Conservation (phyloP, 2,888 invertebrate genomes). For the Andrena trimmerana region DNA sequence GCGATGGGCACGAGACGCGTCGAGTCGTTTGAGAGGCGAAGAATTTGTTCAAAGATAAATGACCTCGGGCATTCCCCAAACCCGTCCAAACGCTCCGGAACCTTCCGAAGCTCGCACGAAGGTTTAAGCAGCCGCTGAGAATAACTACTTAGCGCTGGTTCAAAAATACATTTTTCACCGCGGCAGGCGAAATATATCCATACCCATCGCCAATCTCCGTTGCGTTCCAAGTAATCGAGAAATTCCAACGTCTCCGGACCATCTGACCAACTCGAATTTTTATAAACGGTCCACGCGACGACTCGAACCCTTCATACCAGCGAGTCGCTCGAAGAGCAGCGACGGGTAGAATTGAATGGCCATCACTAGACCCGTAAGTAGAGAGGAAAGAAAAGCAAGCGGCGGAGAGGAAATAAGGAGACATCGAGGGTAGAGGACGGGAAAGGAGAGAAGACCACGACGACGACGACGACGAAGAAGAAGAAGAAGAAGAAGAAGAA, state of each 20-base stretch:
- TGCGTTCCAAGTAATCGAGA: not conserved
- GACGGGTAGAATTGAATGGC: conserved; percentile 48
- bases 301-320: conserved; percentile 38
- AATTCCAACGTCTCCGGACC: not conserved
- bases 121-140: not conserved
- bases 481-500: conserved; percentile 50
- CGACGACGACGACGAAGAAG: conserved; percentile 5
- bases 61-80: not conserved
- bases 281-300: conserved; percentile 27
- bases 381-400: conserved; percentile 50
- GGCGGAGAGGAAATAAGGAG: conserved; percentile 46
- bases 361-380: conserved; percentile 25
- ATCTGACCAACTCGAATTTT: conserved; percentile 28
- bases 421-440: conserved; percentile 32
- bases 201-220: not conserved
- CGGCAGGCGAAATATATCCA: not conserved
- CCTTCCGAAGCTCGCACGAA: too few relatives aligned
- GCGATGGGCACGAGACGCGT: conserved; percentile 9
- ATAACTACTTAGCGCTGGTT: too few relatives aligned
- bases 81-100: too few relatives aligned
- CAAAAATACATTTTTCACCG: not conserved
- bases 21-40: not conserved
- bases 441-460: conserved; percentile 27
- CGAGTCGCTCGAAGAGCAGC: conserved; percentile 38
- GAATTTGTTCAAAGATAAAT: not conserved